Conservation (phyloP, 64 coral and sea anemone species). For the Porites lutea region DNA sequence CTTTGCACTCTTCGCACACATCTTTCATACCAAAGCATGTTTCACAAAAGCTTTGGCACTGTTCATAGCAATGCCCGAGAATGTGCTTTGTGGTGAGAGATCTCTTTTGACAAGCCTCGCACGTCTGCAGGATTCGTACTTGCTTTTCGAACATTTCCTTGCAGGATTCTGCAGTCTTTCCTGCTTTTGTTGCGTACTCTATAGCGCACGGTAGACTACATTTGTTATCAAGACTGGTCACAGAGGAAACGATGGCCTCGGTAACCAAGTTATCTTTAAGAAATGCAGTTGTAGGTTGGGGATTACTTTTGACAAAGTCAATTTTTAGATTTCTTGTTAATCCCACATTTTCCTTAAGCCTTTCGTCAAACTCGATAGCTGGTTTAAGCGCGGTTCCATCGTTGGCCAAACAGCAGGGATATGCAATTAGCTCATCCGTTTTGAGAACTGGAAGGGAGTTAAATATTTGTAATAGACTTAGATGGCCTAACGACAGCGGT, state of each 20-base stretch:
- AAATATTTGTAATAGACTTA: constrained; percentile 24
- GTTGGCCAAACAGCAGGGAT: constrained; percentile 43
- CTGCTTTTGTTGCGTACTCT: constrained; percentile 10
- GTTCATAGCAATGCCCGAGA: constrained; percentile 9
- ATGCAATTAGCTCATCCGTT: neutral
- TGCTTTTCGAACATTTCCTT: constrained; percentile 20
- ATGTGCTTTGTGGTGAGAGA: neutral
- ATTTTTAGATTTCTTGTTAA: constrained; percentile 18
- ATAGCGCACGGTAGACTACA: constrained; percentile 32
- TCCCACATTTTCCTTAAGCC: constrained; percentile 65
- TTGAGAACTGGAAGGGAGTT: neutral
- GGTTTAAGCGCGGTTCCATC: constrained; percentile 60
- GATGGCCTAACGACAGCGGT: constrained; percentile 55
- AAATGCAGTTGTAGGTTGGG: neutral
- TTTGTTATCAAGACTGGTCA: constrained; percentile 43
- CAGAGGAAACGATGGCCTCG: constrained; percentile 38
- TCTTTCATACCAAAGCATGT: constrained; percentile 23
- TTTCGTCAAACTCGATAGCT: constrained; percentile 55
- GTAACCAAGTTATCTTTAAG: constrained; percentile 45
- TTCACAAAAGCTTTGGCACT: constrained; percentile 46
- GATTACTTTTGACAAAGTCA: constrained; percentile 25
- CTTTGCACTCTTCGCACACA: constrained; percentile 48
- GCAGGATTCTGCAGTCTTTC: constrained; percentile 41
- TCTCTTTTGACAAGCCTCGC: constrained; percentile 2
- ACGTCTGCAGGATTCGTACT: constrained; percentile 9